These are phyloP conservation scores for Penaeus chinensis DNA, from an alignment of 1,140 invertebrate species.

Conservation along the genomic window DNA sequence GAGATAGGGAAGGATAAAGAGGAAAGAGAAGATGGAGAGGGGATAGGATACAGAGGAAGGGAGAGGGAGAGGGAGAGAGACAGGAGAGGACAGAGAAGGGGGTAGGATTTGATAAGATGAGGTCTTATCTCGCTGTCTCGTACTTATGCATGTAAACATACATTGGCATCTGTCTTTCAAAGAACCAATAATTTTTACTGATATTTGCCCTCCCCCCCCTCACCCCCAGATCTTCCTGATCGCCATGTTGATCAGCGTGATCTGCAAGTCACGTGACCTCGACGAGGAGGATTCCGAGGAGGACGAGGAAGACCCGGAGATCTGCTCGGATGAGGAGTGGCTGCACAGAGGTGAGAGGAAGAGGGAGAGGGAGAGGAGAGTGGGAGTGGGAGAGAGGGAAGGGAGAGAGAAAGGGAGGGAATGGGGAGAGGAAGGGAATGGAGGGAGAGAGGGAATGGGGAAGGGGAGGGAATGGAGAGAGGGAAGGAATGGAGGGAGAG, in stretches of 20 bases:
- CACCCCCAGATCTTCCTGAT: slow-evolving; percentile 69
- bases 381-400: no score
- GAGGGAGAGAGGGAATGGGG: no score
- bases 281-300: slow-evolving; percentile 71
- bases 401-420: no score
- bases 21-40: no score
- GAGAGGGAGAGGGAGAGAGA: slow-evolving; percentile 16
- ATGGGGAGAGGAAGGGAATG: no score
- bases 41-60: background rate
- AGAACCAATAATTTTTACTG: slow-evolving; percentile 2
- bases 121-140: no score
- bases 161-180: background rate
- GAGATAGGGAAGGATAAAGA: no score
- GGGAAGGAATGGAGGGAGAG: no score
- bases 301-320: slow-evolving; percentile 69
- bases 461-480: no score
- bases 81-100: background rate
- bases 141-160: background rate
- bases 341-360: background rate
- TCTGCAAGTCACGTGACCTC: slow-evolving; percentile 70
- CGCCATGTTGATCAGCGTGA: slow-evolving; percentile 70
- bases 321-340: slow-evolving; percentile 66
- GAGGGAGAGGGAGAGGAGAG: no score
- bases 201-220: background rate
- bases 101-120: no score